Conservation (phyloP, 2,888 invertebrate species). For the Drosophila rellima region DNA sequence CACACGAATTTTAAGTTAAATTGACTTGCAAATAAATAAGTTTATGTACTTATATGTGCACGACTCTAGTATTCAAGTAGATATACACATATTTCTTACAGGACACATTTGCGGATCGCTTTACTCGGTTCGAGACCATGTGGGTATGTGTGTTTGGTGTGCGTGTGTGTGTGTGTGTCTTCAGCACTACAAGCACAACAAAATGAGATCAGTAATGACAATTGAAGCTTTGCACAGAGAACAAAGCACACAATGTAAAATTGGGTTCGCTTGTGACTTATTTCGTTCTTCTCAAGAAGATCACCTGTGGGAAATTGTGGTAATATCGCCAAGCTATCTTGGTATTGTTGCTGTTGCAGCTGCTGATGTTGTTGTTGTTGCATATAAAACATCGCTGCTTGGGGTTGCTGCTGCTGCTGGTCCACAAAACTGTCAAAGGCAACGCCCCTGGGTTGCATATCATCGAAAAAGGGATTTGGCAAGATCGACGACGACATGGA, state of each 20-base stretch:
- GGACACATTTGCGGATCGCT: not conserved
- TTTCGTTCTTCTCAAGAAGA: slow-evolving; percentile 38
- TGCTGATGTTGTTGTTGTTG: slow-evolving; percentile 58
- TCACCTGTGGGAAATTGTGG: slow-evolving; percentile 61
- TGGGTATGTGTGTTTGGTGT: slow-evolving; percentile 3
- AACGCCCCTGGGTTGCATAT: slow-evolving; percentile 63
- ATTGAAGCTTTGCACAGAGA: slow-evolving; percentile 70
- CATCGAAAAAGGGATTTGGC: slow-evolving; percentile 85
- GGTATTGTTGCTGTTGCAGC: slow-evolving; percentile 48
- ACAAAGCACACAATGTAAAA: slow-evolving; percentile 64
- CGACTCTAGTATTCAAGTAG: slow-evolving; percentile 2
- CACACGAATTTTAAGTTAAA: not conserved
- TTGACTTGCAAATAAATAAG: not conserved
- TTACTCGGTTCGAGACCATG: slow-evolving; percentile 1
- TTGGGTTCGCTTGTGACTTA: slow-evolving; percentile 33
- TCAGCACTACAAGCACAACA: slow-evolving; percentile 64
- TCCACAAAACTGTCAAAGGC: slow-evolving; percentile 55
- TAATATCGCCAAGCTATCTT: slow-evolving; percentile 45
- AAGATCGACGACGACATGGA: slow-evolving; percentile 57
- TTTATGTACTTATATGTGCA: slow-evolving; percentile 3
- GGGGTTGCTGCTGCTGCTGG: slow-evolving; percentile 38
- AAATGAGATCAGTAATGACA: slow-evolving; percentile 44
- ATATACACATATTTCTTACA: slow-evolving; percentile 16
- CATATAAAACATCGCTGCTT: slow-evolving; percentile 53
- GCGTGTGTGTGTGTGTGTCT: slow-evolving; percentile 19